Evolutionary conservation across 2,797 vertebrate species (phyloP).

Genomic region (Hipposideros larvatus): DNA sequence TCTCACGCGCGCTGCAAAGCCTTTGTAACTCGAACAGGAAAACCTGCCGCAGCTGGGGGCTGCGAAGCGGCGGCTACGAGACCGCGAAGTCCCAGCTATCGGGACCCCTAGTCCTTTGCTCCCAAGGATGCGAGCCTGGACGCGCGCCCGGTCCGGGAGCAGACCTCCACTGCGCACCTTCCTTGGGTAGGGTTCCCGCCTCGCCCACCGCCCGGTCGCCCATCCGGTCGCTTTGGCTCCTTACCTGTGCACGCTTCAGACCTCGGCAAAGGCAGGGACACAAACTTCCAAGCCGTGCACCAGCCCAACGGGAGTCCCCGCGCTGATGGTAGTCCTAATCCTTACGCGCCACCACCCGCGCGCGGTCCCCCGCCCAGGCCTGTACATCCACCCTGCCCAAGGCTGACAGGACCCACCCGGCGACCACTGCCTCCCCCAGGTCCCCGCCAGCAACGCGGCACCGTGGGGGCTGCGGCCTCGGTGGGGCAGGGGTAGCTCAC

Average conservation of each 20-base stretch:
- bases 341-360: not conserved
- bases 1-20: not conserved
- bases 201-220: not conserved
- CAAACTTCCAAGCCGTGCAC: constrained; percentile 68
- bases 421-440: not conserved
- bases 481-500: constrained; percentile 63
- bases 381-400: not conserved
- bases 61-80: not conserved
- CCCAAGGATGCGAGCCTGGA: not conserved
- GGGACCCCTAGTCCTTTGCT: not conserved
- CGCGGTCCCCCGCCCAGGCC: not conserved
- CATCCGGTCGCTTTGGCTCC: not conserved
- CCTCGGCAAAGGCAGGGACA: not conserved
- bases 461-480: not conserved
- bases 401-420: not conserved
- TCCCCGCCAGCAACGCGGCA: not conserved
- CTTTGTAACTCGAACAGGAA: not conserved
- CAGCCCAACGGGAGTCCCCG: not conserved
- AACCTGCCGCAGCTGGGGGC: not conserved
- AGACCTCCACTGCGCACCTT: not conserved
- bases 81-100: not conserved
- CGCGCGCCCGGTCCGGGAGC: not conserved
- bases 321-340: not conserved
- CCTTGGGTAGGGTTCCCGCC: not conserved
- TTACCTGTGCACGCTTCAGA: not conserved